Conservation (phyloP, 1,140 invertebrate species). For the Anagrus nilaparvatae region DNA sequence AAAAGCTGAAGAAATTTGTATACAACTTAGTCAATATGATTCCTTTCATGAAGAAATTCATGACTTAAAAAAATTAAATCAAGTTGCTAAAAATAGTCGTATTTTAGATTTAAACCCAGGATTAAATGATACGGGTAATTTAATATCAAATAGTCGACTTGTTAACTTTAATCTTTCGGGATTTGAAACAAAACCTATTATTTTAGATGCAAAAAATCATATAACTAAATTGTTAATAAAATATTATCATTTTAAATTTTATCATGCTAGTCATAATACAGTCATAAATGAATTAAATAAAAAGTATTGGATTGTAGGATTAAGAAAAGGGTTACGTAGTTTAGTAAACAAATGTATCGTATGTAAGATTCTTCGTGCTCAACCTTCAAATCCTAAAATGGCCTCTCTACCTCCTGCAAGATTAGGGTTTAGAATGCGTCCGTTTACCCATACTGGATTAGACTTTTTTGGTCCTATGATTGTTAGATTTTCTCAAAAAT, state of each 20-base stretch:
- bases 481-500: constrained; percentile 9
- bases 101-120: neutral
- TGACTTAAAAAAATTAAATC: neutral
- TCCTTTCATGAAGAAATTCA: neutral
- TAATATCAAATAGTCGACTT: neutral
- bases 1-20: neutral
- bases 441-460: constrained; percentile 1
- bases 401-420: neutral
- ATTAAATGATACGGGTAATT: neutral
- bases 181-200: neutral
- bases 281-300: neutral
- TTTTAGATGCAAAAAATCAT: neutral
- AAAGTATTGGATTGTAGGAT: neutral
- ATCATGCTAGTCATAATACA: neutral
- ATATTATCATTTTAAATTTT: neutral
- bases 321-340: neutral
- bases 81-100: neutral
- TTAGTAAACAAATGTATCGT: neutral
- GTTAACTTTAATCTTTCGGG: neutral
- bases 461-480: constrained; percentile 20
- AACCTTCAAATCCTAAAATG: neutral
- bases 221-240: neutral
- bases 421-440: neutral
- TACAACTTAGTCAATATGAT: neutral
- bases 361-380: neutral